Base-by-base conservation (phyloP, 1,140 invertebrate genomes). In the Paracyclopina nana region DNA sequence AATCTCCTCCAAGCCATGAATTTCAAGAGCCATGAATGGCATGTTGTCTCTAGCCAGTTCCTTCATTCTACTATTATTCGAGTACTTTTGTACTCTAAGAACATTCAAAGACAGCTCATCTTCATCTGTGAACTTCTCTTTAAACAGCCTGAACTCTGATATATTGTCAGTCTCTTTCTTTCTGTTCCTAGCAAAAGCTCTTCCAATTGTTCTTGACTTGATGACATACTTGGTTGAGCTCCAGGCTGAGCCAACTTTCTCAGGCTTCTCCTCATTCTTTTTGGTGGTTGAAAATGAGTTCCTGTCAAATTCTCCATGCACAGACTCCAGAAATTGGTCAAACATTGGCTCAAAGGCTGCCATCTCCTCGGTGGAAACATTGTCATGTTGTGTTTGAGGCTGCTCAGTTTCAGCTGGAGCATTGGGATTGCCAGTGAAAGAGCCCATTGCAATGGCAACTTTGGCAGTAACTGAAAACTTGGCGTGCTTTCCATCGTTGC, bases 1-100 rank as follows among this genome's bases (percentile, higher is more conserved):
- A n/a, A n/a, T n/a, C n/a, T n/a, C n/a, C n/a, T n/a, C n/a, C n/a
- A n/a, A n/a, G n/a, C n/a, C n/a, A n/a, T n/a, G n/a, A n/a, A n/a
- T n/a, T n/a, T n/a, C n/a, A n/a, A n/a, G n/a, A n/a, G n/a, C n/a
- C n/a, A n/a, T n/a, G n/a, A n/a, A n/a, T n/a, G n/a, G n/a, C n/a
- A n/a, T n/a, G n/a, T 50, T 50, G 29, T 50, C 28, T 29, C 40
- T 50, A 2, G 48, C 48, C 30, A 50, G 22, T 12, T 40, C 18
- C 30, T 26, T 50, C 45, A 48, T 26, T 29, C 28, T 48, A 4
- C 25, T 40, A 27, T 29, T 48, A 12, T 48, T 48, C 2, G 30
- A 26, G 25, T 48, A 48, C 25, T 48, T 48, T 3, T 40, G 27
- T 2, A 48, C 45, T 48, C 27, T 38, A 14, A 48, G 45, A n/a